phyloP scores from a whole-genome alignment of 2,888 invertebrate genomes.

The Drosophila niveifrons region DNA sequence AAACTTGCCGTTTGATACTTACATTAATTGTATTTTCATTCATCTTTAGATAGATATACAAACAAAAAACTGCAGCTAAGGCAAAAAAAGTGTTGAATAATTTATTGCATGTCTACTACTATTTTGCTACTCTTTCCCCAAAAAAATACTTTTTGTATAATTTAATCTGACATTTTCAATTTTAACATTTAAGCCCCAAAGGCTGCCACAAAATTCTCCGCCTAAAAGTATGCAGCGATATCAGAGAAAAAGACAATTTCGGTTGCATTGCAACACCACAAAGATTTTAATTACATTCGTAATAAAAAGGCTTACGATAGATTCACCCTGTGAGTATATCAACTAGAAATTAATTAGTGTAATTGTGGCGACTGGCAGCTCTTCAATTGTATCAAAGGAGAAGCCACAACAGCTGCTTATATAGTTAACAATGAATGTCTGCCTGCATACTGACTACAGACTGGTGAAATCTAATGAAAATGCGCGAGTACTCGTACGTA shows the following conservation, averaged over 20 bases:
- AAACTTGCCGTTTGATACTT: too few species aligned
- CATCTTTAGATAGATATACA: too few species aligned
- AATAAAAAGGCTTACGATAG: not conserved
- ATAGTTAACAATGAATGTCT: slow-evolving; percentile 2
- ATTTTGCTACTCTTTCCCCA: not conserved
- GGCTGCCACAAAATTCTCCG: slow-evolving; percentile 25
- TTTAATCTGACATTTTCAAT: not conserved
- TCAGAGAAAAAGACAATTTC: not conserved
- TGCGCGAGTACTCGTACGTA: slow-evolving; percentile 19
- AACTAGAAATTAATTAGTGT: slow-evolving; percentile 42
- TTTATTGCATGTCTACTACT: not conserved
- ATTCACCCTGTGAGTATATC: slow-evolving; percentile 15
- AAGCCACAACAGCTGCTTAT: slow-evolving; percentile 10
- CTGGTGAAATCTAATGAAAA: slow-evolving; percentile 70
- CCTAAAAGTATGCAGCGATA: slow-evolving; percentile 57
- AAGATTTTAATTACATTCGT: slow-evolving; percentile 35
- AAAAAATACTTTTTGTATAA: not conserved
- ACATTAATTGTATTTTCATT: not conserved
- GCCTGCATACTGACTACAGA: slow-evolving; percentile 33
- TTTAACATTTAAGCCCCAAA: slow-evolving; percentile 48
- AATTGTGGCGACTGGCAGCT: slow-evolving; percentile 26
- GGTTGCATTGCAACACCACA: slow-evolving; percentile 9
- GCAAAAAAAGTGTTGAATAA: too few species aligned
- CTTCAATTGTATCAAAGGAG: slow-evolving; percentile 25
- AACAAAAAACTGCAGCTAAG: too few species aligned